Evolutionary conservation across 2,888 invertebrate species (phyloP).

Genomic region (Lasioglossum malachurum): DNA sequence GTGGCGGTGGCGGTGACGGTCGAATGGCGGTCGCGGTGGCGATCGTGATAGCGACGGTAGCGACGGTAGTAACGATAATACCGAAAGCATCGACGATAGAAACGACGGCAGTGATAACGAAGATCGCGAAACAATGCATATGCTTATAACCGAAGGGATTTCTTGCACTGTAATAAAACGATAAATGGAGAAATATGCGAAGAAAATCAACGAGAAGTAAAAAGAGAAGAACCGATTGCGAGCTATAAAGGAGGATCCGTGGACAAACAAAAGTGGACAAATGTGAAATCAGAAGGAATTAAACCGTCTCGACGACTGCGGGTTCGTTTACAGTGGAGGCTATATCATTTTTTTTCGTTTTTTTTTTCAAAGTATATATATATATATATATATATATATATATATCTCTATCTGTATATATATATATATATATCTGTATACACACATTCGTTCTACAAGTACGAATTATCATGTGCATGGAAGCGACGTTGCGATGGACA

Average conservation of each 20-base stretch:
- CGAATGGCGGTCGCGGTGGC: constrained; percentile 53
- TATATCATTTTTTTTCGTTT: constrained; percentile 12
- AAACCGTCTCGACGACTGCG: constrained; percentile 23
- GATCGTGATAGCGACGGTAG: constrained; percentile 83
- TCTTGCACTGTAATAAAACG: constrained; percentile 24
- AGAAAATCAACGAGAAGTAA: constrained; percentile 29
- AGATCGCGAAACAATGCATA: constrained; percentile 51
- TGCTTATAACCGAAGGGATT: constrained; percentile 30
- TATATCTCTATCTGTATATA: too few relatives aligned
- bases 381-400: constrained; percentile 20
- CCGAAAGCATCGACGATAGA: constrained; percentile 45
- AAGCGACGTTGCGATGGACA: constrained; percentile 67
- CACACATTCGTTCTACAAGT: constrained; percentile 35
- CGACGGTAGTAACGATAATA: constrained; percentile 53
- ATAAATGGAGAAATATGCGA: constrained; percentile 41
- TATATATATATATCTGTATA: too few relatives aligned
- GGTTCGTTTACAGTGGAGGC: constrained; percentile 28
- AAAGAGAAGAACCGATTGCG: constrained; percentile 27
- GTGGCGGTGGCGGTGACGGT: constrained; percentile 42
- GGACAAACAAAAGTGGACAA: constrained; percentile 20
- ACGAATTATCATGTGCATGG: constrained; percentile 73
- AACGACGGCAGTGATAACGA: constrained; percentile 50
- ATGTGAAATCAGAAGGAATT: constrained; percentile 25
- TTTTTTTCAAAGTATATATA: constrained; percentile 27
- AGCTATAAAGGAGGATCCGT: constrained; percentile 27